Percentiles rank a stretch among this genome's conserved stretches.
These are phyloP conservation scores for Drosophila putrida DNA, from an alignment of 2,888 invertebrate genomes.

Conservation along the genomic window DNA sequence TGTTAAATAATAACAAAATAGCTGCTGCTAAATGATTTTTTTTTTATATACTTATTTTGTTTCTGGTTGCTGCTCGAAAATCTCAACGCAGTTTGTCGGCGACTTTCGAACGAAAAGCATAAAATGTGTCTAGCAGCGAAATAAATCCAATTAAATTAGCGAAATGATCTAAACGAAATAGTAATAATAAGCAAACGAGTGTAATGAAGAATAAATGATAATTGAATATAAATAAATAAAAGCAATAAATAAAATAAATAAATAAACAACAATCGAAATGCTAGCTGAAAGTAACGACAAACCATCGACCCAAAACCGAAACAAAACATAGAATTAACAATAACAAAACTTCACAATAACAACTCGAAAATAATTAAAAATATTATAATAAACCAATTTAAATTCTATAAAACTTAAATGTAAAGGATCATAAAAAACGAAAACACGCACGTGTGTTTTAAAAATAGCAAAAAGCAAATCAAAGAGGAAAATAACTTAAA, in stretches of 20 bases:
- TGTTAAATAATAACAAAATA: constrained; percentile 77
- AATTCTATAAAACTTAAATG: constrained; percentile 2
- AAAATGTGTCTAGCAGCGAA: constrained; percentile 65
- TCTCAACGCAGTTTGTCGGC: constrained; percentile 80
- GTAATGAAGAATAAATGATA: constrained; percentile 18
- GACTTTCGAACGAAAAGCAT: constrained; percentile 82
- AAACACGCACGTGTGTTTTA: constrained; percentile 14
- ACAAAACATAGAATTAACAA: not conserved
- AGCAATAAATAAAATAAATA: constrained; percentile 23
- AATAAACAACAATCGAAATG: constrained; percentile 30
- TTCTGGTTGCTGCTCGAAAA: constrained; percentile 55
- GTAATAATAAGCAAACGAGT: constrained; percentile 29
- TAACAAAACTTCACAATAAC: not conserved
- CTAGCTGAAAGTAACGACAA: constrained; percentile 37
- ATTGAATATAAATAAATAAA: constrained; percentile 22
- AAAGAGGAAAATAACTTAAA: constrained; percentile 14
- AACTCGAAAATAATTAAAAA: not conserved
- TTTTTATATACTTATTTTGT: constrained; percentile 36
- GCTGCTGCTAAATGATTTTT: constrained; percentile 58
- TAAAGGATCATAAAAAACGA: not conserved
- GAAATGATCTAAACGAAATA: constrained; percentile 54
- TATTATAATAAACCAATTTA: constrained; percentile 12
- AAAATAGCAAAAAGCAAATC: constrained; percentile 3
- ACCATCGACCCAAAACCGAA: constrained; percentile 16
- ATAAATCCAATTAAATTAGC: constrained; percentile 39